phyloP scores from a whole-genome alignment of 2,113 vertebrate species.

The Benitochromis conjunctus region DNA sequence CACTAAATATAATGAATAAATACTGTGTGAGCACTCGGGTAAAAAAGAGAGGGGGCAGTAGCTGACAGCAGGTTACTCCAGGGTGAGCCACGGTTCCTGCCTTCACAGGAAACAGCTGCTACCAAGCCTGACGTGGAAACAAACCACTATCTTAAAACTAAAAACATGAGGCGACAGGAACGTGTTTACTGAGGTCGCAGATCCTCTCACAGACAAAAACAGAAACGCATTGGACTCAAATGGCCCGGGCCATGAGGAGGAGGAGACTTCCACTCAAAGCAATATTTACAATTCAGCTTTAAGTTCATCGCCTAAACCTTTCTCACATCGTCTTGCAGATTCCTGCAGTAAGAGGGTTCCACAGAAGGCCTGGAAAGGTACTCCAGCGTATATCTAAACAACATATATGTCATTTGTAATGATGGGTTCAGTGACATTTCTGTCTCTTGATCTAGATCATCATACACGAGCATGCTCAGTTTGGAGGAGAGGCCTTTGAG shows the following conservation, averaged over 20 bases:
- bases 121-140: not conserved
- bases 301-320: not conserved
- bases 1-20: rapidly evolving
- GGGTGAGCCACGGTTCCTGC: not conserved
- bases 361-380: slow-evolving; percentile 92
- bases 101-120: too few relatives aligned
- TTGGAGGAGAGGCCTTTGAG: slow-evolving; percentile 75
- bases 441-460: slow-evolving; percentile 74
- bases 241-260: not conserved
- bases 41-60: too few relatives aligned
- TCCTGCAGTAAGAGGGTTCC: slow-evolving; percentile 66
- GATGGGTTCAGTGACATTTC: not conserved
- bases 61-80: not conserved
- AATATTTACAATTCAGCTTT: not conserved
- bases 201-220: not conserved
- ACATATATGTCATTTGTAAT: not conserved
- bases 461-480: slow-evolving; percentile 74
- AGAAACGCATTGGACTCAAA: not conserved
- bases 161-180: rapidly evolving
- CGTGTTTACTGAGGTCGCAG: not conserved
- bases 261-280: rapidly evolving
- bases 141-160: rapidly evolving
- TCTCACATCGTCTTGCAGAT: slow-evolving; percentile 28
- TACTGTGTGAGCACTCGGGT: not conserved
- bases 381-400: not conserved